A percentile compares a stretch with the other conserved stretches of the same genome.
These are phyloP conservation scores for Melieria crassipennis DNA, from an alignment of 2,888 invertebrate species.

Conservation along the genomic window DNA sequence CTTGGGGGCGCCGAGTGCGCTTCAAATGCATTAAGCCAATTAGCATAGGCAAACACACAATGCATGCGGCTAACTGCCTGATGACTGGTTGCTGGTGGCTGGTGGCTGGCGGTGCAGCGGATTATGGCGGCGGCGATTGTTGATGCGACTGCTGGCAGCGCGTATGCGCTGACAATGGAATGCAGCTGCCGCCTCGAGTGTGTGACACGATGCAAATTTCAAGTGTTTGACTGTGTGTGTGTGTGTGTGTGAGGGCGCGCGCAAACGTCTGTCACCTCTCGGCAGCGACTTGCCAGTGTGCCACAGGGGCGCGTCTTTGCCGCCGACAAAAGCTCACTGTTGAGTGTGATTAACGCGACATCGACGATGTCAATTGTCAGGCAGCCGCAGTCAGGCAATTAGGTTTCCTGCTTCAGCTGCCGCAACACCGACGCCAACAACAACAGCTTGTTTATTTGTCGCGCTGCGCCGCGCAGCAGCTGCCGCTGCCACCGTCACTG, in stretches of 20 bases:
- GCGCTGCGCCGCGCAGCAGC: constrained; percentile 5
- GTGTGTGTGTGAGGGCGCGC: too few species aligned
- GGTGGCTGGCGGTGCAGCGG: neutral
- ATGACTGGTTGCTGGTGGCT: constrained; percentile 12
- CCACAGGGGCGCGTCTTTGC: neutral
- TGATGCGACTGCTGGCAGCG: neutral
- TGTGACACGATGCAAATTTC: constrained; percentile 21
- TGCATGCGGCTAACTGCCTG: constrained; percentile 14
- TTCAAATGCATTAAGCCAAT: constrained; percentile 62
- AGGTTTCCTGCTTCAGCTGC: constrained; percentile 12
- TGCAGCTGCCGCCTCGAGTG: constrained; percentile 10
- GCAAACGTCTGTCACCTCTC: too few species aligned
- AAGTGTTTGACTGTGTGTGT: neutral
- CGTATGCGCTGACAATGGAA: neutral
- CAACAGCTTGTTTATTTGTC: neutral
- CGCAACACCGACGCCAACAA: constrained; percentile 2
- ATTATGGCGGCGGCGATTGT: neutral
- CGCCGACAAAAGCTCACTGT: neutral
- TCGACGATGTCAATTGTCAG: neutral
- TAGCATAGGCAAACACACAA: constrained; percentile 58
- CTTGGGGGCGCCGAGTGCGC: constrained; percentile 45
- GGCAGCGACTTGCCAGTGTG: neutral
- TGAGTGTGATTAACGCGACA: constrained; percentile 23
- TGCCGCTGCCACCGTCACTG: neutral
- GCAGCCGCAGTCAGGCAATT: constrained; percentile 15